phyloP scores from a whole-genome alignment of 2,113 vertebrate species.

The Cepphus grylle region DNA sequence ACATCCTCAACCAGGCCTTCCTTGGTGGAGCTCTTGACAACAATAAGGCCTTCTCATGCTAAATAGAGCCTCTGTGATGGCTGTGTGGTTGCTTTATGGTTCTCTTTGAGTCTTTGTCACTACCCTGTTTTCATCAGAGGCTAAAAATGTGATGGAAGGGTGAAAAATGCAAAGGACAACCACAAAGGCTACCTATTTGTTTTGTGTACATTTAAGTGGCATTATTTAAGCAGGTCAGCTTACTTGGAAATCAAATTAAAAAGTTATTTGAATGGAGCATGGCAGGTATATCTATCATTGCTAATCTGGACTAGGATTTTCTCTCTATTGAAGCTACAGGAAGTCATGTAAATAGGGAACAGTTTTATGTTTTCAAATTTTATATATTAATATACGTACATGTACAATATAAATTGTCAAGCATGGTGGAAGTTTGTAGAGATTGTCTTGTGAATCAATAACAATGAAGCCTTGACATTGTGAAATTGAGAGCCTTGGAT shows the following conservation, averaged over 20 bases:
- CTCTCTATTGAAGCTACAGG: background rate
- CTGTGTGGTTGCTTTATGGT: background rate
- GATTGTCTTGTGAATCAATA: background rate
- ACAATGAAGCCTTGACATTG: background rate
- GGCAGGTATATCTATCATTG: background rate
- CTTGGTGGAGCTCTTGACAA: background rate
- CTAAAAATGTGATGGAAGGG: constrained; percentile 23
- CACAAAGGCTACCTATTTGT: background rate
- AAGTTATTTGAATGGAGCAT: constrained; percentile 20
- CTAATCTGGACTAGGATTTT: constrained; percentile 23
- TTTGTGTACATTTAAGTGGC: constrained; percentile 41
- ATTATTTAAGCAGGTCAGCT: constrained; percentile 13
- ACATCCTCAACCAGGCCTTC: background rate
- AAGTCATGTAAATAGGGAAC: background rate
- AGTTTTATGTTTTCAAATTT: constrained; percentile 34
- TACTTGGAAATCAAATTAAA: constrained; percentile 17
- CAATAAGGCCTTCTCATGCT: background rate
- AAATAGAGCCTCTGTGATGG: background rate
- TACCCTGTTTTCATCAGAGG: constrained; percentile 38
- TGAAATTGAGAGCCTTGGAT: background rate
- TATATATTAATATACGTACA: background rate
- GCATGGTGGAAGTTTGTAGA: background rate
- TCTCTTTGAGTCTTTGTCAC: background rate
- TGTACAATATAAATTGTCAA: background rate
- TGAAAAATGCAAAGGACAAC: constrained; percentile 32